A percentile compares a stretch with the other conserved stretches of the same genome.
Conservation (phyloP, 92 coral and sea anemone species). For the Epizoanthus scotinus region DNA sequence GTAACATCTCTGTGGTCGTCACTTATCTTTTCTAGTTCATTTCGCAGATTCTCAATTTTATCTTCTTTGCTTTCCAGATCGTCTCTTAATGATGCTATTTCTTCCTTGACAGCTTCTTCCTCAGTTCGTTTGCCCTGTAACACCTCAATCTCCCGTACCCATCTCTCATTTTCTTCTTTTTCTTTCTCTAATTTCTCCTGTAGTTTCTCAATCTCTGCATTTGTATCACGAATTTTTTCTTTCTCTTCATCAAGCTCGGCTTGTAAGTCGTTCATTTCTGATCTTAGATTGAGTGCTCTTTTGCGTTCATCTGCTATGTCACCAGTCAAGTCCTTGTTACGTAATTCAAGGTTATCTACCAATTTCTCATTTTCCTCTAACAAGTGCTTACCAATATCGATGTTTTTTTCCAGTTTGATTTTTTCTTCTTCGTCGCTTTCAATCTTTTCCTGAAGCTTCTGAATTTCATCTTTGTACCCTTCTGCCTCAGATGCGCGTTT, state of each 20-base stretch:
- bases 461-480: constrained; percentile 58
- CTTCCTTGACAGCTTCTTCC: constrained; percentile 48
- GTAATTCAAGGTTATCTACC: constrained; percentile 70
- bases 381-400: constrained; percentile 59
- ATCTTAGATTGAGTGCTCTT: constrained; percentile 63
- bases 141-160: constrained; percentile 54
- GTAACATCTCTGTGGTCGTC: not conserved
- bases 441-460: constrained; percentile 53
- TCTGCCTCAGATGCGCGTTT: constrained; percentile 20
- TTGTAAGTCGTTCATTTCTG: constrained; percentile 64
- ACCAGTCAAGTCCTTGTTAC: constrained; percentile 61
- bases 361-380: constrained; percentile 81
- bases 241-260: constrained; percentile 63
- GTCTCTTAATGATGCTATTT: constrained; percentile 22
- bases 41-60: constrained; percentile 53
- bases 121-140: constrained; percentile 61
- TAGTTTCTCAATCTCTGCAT: constrained; percentile 52
- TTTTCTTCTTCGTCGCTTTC: constrained; percentile 68
- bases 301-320: constrained; percentile 64
- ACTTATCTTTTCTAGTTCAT: constrained; percentile 40
- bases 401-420: constrained; percentile 61
- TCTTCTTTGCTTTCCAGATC: constrained; percentile 43
- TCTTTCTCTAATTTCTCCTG: constrained; percentile 52
- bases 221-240: constrained; percentile 51
- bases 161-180: constrained; percentile 63